phyloP scores from a whole-genome alignment of 2,888 invertebrate species.

The Tromatobia lineatoria region DNA sequence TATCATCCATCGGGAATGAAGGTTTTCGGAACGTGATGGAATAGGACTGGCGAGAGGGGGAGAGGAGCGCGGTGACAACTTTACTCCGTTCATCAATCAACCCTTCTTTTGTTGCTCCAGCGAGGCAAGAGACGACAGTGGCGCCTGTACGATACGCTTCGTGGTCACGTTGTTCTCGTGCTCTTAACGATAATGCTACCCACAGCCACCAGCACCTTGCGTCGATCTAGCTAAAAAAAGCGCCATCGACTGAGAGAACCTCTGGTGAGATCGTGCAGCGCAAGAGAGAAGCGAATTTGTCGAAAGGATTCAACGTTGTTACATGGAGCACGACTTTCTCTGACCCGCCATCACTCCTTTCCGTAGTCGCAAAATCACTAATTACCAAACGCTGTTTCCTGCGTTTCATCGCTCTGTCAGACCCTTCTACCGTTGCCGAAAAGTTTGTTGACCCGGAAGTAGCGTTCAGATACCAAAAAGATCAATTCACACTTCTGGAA shows the following conservation, averaged over 20 bases:
- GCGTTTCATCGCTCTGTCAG: slow-evolving; percentile 54
- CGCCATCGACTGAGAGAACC: slow-evolving; percentile 43
- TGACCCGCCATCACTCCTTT: slow-evolving; percentile 52
- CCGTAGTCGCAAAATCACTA: slow-evolving; percentile 66
- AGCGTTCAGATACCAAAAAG: not conserved
- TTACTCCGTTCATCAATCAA: slow-evolving; percentile 83
- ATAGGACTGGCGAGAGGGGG: slow-evolving; percentile 20
- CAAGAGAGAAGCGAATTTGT: slow-evolving; percentile 28
- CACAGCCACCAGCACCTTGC: slow-evolving; percentile 67
- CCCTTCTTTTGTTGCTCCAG: slow-evolving; percentile 78
- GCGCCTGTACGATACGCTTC: slow-evolving; percentile 78
- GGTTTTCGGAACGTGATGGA: slow-evolving; percentile 34
- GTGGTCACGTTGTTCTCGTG: slow-evolving; percentile 81
- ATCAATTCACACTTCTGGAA: too few relatives aligned
- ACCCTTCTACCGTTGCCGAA: slow-evolving; percentile 19
- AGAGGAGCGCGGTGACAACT: slow-evolving; percentile 77
- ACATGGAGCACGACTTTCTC: slow-evolving; percentile 53
- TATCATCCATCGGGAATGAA: slow-evolving; percentile 34
- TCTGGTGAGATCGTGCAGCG: slow-evolving; percentile 49
- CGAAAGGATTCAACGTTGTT: slow-evolving; percentile 62
- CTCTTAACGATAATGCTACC: slow-evolving; percentile 82
- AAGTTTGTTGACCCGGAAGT: slow-evolving; percentile 53
- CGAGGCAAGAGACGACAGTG: slow-evolving; percentile 66
- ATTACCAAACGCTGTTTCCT: slow-evolving; percentile 68
- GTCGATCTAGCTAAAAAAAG: slow-evolving; percentile 16